A percentile compares a stretch with the other conserved stretches of the same genome.
Conservation (phyloP, 2,113 vertebrate genomes). For the rabbit (Oryctolagus cuniculus) region mOryCun1.1 NC_091441.1:106380501-106381000, state of each 20-base stretch:
- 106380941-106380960: not conserved
- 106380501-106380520: not conserved
- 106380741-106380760: not conserved
- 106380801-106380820: constrained; percentile 37
- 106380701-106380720: constrained; percentile 49
- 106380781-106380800: constrained; percentile 55
- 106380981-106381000: not conserved
- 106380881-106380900: constrained; percentile 40
- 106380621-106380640: constrained; percentile 63
- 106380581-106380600: not conserved
- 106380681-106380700: not conserved
- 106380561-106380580: not conserved
- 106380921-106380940: not conserved
- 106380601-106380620: not conserved
- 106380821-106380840: constrained; percentile 49
- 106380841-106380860: constrained; percentile 36
- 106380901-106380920: constrained; percentile 66
- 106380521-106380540: not conserved
- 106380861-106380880: constrained; percentile 69
- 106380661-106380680: constrained; percentile 57
- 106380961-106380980: not conserved
- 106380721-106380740: not conserved
- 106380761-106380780: constrained; percentile 51
- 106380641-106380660: constrained; percentile 57
- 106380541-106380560: not conserved